These are phyloP conservation scores for Hypotaenidia okinawae DNA, from an alignment of 2,797 vertebrate genomes.

Conservation along the genomic window DNA sequence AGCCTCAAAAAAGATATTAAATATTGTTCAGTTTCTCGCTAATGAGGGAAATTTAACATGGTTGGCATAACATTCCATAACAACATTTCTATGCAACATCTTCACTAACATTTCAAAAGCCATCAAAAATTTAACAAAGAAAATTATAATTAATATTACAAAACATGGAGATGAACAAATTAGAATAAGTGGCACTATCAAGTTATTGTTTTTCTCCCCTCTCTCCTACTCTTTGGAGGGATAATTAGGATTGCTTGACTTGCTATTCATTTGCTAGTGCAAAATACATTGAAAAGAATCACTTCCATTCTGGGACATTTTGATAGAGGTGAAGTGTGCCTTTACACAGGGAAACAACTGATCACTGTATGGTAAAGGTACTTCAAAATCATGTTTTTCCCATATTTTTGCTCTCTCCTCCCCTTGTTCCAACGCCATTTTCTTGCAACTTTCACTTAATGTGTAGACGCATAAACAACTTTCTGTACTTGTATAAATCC, in stretches of 20 bases:
- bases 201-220: not conserved
- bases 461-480: not conserved
- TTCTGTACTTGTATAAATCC: not conserved
- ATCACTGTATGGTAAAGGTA: not conserved
- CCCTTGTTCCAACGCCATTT: not conserved
- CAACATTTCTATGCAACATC: not conserved
- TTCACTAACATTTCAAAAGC: conserved; percentile 42
- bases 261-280: not conserved
- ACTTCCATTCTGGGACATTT: not conserved
- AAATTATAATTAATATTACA: conserved; percentile 13
- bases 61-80: not conserved
- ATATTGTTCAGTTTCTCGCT: not conserved
- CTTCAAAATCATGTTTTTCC: not conserved
- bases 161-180: not conserved
- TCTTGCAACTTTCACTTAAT: not conserved
- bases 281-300: not conserved
- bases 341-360: not conserved
- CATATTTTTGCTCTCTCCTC: not conserved
- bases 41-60: conserved; percentile 21
- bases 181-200: not conserved
- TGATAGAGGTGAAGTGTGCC: not conserved
- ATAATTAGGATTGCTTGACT: not conserved
- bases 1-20: conserved; percentile 7
- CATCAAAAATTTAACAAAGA: conserved; percentile 14
- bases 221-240: not conserved